Base-by-base conservation (phyloP, 2,113 vertebrate species). In the Mormyrus lacerda region DNA sequence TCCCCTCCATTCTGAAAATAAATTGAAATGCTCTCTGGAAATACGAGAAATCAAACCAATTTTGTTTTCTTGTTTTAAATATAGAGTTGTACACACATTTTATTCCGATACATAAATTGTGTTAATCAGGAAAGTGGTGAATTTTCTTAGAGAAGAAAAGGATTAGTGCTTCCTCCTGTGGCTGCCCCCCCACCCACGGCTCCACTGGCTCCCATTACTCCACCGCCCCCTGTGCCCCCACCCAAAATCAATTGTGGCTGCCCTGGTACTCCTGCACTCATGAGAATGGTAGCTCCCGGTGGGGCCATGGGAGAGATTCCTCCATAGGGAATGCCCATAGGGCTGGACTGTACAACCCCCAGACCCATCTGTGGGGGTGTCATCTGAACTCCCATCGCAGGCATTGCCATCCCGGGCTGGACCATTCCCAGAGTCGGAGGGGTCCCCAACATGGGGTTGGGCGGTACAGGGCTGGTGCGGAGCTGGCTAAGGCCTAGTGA, bases 401-500 rank as follows among this genome's bases (percentile, higher is more conserved):
- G 91, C 93, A 95, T 90, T 90, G 93, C 92, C 94, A 96, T 93
- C 47, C 93, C 92, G 51, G 95, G 95, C 84, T 93, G 94, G 89
- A 94, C 92, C 94, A 96, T 93, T 87, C 91, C 91, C 89, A 92
- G 44, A 88, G 89, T 51, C 58, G 90, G 87, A 86, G 93, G 89
- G 10, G 89, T 90, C 3, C 95, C 93, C 89, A 96, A 92, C 95
- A 96, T 95, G 91, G 95, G 94, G 82, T 96, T 94, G 0, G 96
- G 95, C 89, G 97, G 97, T 88, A 97, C 96, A 0, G 97, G 97
- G 89, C 97, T 98, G 94, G 96, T 95, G 53, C 97, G 97, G 39
- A 98, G 96, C 91, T 96, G 94, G 51, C 96, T 97, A 90, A 98
- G 94, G 79, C 97, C 97, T n/a, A 98, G 96, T 0, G 96, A 96